These are phyloP conservation scores for Listrodromus nycthemerus DNA, from an alignment of 2,888 invertebrate genomes.

Conservation along the genomic window DNA sequence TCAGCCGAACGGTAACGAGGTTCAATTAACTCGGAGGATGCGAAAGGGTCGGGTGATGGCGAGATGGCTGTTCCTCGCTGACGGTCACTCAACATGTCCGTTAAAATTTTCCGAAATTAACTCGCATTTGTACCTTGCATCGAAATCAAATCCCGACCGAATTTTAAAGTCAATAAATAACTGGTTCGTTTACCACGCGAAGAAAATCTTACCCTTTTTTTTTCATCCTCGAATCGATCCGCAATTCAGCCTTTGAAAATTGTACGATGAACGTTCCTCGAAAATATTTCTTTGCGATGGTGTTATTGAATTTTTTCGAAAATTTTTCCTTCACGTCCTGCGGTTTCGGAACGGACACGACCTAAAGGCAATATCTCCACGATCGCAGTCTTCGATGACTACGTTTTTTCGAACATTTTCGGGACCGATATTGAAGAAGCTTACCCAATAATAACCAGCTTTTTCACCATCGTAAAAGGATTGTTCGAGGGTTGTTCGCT, in stretches of 20 bases:
- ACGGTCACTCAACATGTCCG: conserved; percentile 38
- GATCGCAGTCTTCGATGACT: too few relatives aligned
- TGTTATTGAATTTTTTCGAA: too few relatives aligned
- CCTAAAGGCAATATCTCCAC: not conserved
- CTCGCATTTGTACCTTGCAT: conserved; percentile 10
- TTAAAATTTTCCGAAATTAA: conserved; percentile 14
- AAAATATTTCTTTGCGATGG: too few relatives aligned
- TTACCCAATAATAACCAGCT: not conserved
- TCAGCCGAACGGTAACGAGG: conserved; percentile 63
- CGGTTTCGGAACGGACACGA: too few relatives aligned
- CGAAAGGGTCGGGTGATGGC: conserved; percentile 44
- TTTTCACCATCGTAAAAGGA: not conserved
- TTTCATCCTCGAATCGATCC: not conserved
- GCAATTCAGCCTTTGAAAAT: too few relatives aligned
- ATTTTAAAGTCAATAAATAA: not conserved
- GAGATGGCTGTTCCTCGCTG: not conserved
- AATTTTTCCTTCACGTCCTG: too few relatives aligned
- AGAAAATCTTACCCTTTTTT: not conserved
- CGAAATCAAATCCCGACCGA: not conserved
- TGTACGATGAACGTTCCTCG: too few relatives aligned
- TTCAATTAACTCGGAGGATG: conserved; percentile 62
- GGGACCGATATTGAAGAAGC: too few relatives aligned
- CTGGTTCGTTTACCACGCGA: not conserved
- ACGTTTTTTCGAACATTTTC: too few relatives aligned
- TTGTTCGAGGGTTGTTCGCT: not conserved